Evolutionary conservation across 1,140 invertebrate species (phyloP).

Genomic region (Hyposmocoma kahamanoa): DNA sequence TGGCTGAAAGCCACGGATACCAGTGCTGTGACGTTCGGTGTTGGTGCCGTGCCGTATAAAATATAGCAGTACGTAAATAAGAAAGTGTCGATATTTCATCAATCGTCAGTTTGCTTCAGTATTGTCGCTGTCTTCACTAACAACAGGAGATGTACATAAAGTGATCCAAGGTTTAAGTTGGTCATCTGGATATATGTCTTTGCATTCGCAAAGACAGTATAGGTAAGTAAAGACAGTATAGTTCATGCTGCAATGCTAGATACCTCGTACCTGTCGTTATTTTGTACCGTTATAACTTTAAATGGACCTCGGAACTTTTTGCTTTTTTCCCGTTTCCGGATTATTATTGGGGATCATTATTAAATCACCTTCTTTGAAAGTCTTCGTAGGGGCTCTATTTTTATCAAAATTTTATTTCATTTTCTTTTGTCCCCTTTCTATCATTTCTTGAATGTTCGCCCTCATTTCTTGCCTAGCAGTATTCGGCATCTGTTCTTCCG

Average conservation of each 20-base stretch:
- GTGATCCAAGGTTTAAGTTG: slow-evolving; percentile 11
- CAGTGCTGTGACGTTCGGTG: neutral
- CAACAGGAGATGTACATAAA: neutral
- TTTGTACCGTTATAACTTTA: slow-evolving; percentile 4
- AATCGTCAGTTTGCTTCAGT: neutral
- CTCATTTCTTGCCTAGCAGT: neutral
- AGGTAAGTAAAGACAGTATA: neutral
- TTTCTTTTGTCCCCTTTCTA: neutral
- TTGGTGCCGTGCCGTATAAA: neutral
- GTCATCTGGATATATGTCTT: slow-evolving; percentile 10
- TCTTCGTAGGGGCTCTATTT: neutral
- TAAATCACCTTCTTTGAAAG: slow-evolving; percentile 1
- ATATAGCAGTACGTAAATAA: neutral
- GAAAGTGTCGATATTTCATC: neutral
- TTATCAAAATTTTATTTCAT: slow-evolving; percentile 6
- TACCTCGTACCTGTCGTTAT: slow-evolving; percentile 10
- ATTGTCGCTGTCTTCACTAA: neutral
- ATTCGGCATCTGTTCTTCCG: neutral
- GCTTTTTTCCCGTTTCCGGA: slow-evolving; percentile 7
- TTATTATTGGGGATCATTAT: slow-evolving; percentile 12
- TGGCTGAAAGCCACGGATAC: neutral
- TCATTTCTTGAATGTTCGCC: neutral
- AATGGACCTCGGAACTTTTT: slow-evolving; percentile 10
- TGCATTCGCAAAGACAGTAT: too few relatives aligned
- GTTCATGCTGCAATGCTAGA: neutral